A percentile compares a stretch with the other conserved stretches of the same genome.
phyloP scores from a whole-genome alignment of 2,888 invertebrate genomes.

The Eledone cirrhosa region DNA sequence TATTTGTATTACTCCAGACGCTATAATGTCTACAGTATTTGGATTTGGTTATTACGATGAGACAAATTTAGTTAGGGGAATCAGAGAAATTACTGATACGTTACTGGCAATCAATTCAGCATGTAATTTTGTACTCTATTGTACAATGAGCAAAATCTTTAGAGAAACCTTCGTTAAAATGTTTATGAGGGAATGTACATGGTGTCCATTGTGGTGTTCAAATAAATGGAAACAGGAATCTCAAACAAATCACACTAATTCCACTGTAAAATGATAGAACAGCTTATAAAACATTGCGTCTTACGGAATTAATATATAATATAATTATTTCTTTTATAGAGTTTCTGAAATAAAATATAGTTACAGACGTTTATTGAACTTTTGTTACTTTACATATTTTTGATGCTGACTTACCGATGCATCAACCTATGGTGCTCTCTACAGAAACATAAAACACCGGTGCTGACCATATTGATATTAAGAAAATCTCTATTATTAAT shows the following conservation, averaged over 20 bases:
- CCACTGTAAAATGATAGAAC: too few relatives aligned
- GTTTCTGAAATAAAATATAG: too few relatives aligned
- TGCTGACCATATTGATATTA: too few relatives aligned
- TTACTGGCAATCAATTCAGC: slow-evolving; percentile 63
- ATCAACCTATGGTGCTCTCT: too few relatives aligned
- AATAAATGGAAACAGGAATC: slow-evolving; percentile 6
- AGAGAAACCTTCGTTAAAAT: slow-evolving; percentile 57
- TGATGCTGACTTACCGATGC: too few relatives aligned
- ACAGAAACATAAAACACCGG: too few relatives aligned
- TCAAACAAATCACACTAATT: neutral
- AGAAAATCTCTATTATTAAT: too few relatives aligned
- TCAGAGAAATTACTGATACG: slow-evolving; percentile 65
- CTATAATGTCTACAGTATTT: slow-evolving; percentile 64
- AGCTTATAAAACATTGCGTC: too few relatives aligned
- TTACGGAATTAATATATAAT: too few relatives aligned
- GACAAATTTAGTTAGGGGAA: slow-evolving; percentile 56
- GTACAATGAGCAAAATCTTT: slow-evolving; percentile 62
- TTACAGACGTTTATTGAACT: too few relatives aligned
- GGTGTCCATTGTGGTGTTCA: neutral
- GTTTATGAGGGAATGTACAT: slow-evolving; percentile 43
- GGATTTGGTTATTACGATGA: slow-evolving; percentile 64
- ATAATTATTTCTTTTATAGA: too few relatives aligned
- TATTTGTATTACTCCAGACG: slow-evolving; percentile 64
- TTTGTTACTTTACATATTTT: too few relatives aligned
- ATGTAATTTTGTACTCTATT: slow-evolving; percentile 63